phyloP scores from a whole-genome alignment of 2,113 vertebrate genomes.

The Rhynchomys soricoides region DNA sequence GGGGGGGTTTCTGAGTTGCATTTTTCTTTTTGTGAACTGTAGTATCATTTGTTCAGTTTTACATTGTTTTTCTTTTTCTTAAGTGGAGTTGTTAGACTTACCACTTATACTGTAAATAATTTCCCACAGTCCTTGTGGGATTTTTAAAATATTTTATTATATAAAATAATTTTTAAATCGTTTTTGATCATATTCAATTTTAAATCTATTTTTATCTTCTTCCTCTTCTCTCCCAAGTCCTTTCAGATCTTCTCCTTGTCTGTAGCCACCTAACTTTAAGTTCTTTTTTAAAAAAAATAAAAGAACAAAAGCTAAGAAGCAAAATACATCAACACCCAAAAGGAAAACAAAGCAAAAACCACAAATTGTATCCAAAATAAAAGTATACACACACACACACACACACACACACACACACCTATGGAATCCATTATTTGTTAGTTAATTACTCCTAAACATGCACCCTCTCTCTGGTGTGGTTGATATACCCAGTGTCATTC shows the following conservation, averaged over 20 bases:
- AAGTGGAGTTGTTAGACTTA: neutral
- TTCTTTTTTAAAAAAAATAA: neutral
- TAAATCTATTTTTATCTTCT: neutral
- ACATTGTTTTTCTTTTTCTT: neutral
- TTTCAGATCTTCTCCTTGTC: neutral
- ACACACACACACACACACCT: neutral
- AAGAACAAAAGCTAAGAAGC: neutral
- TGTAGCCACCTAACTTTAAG: neutral
- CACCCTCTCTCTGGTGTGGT: neutral
- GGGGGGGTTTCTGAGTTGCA: neutral
- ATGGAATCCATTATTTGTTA: neutral
- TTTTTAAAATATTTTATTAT: neutral
- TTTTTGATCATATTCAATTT: neutral
- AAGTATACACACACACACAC: too few relatives aligned
- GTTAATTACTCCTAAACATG: too few relatives aligned
- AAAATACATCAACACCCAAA: neutral
- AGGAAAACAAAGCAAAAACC: neutral
- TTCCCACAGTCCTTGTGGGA: neutral
- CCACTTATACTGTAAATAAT: neutral
- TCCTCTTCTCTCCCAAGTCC: neutral
- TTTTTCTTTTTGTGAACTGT: conserved; percentile 16
- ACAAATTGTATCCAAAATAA: neutral
- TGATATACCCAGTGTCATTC: neutral
- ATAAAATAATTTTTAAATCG: neutral
- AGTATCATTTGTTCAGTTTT: neutral